Evolutionary conservation across 1,140 invertebrate genomes (phyloP).

Genomic region (Tetramorium parvispinum): DNA sequence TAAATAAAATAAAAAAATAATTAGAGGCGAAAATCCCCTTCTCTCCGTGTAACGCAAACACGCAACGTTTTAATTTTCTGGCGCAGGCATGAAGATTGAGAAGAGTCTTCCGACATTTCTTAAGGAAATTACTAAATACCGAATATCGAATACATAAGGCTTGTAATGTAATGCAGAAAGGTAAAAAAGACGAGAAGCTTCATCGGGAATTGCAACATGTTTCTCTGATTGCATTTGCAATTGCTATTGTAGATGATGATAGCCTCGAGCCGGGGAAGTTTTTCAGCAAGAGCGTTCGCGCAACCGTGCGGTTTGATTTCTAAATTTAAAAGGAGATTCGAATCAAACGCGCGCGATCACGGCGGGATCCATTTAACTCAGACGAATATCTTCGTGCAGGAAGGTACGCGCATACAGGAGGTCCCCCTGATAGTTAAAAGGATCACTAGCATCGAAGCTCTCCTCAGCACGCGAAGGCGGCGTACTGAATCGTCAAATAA

Average conservation of each 20-base stretch:
- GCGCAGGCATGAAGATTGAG: neutral
- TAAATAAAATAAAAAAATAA: neutral
- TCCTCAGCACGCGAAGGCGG: constrained; percentile 40
- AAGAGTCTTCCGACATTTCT: neutral
- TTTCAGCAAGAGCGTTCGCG: constrained; percentile 5
- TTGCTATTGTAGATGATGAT: constrained; percentile 65
- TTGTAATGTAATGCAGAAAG: constrained; percentile 25
- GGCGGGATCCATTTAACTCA: constrained; percentile 70
- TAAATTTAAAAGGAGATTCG: constrained; percentile 67
- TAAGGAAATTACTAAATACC: neutral
- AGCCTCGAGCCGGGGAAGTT: constrained; percentile 60
- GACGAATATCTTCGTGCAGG: constrained; percentile 89
- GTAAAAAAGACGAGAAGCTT: constrained; percentile 34
- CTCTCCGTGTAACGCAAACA: neutral
- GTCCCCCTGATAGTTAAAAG: constrained; percentile 89
- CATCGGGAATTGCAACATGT: neutral
- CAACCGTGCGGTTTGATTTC: neutral
- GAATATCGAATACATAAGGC: neutral
- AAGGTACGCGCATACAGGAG: constrained; percentile 89
- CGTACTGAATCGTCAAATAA: neutral
- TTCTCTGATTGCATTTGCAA: constrained; percentile 51
- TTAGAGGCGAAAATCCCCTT: neutral
- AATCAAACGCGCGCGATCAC: constrained; percentile 53
- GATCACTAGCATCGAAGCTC: constrained; percentile 76
- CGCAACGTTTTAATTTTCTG: neutral